These are phyloP conservation scores for Vireo altiloquus DNA, from an alignment of 2,113 vertebrate genomes.

Conservation along the genomic window DNA sequence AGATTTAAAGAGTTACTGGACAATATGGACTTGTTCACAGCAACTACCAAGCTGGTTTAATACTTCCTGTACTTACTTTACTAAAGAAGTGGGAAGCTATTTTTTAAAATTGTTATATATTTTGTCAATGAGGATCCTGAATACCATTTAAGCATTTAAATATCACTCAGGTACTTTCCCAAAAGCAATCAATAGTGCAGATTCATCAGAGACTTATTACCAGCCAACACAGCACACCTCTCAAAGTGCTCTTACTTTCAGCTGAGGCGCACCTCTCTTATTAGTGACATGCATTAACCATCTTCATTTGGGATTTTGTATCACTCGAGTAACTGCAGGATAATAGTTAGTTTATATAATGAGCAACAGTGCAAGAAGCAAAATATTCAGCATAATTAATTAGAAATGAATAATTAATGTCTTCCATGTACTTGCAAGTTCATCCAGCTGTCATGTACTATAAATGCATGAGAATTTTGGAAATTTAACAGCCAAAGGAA, in stretches of 20 bases:
- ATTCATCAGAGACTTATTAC: neutral
- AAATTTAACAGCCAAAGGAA: neutral
- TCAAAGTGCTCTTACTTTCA: neutral
- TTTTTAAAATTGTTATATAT: neutral
- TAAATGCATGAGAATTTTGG: neutral
- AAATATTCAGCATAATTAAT: slow-evolving; percentile 41
- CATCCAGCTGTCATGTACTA: neutral
- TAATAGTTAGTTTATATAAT: neutral
- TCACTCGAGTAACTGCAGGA: neutral
- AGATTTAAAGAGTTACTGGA: neutral
- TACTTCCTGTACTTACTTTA: neutral
- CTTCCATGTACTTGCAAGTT: neutral
- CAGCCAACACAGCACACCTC: neutral
- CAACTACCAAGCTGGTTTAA: neutral
- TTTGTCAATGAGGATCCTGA: neutral
- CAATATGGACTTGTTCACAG: neutral
- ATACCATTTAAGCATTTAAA: neutral
- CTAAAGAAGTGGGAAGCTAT: neutral
- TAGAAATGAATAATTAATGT: slow-evolving; percentile 36
- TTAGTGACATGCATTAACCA: neutral
- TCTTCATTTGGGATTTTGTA: neutral
- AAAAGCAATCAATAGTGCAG: neutral
- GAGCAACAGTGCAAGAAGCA: neutral
- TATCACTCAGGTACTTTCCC: neutral
- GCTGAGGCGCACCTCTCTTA: neutral